Percentiles rank a stretch among this genome's conserved stretches.
Conservation (phyloP, 2,888 invertebrate species). For the Trichogramma dendrolimi region DNA sequence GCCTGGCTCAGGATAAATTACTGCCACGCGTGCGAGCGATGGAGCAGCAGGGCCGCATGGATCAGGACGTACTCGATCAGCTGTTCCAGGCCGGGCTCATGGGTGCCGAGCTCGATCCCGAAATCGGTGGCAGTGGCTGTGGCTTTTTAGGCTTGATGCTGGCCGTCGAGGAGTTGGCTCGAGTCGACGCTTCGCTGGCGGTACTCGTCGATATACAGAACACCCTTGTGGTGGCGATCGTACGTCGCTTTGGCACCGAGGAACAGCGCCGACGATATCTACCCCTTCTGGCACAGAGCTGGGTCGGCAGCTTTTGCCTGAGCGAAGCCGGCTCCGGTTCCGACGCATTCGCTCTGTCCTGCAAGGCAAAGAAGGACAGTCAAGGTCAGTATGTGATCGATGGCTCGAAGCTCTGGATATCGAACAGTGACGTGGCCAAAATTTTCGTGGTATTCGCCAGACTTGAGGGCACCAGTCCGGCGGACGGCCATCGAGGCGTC, state of each 20-base stretch:
- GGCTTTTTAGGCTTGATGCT: slow-evolving; percentile 88
- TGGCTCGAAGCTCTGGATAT: slow-evolving; percentile 99
- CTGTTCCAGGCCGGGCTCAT: slow-evolving; percentile 93
- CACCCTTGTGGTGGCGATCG: slow-evolving; percentile 81
- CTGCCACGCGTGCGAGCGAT: slow-evolving; percentile 84
- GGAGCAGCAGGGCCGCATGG: slow-evolving; percentile 82
- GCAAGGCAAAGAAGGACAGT: slow-evolving; percentile 84
- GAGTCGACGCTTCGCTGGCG: slow-evolving; percentile 85
- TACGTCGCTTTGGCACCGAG: slow-evolving; percentile 66
- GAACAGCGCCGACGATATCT: slow-evolving; percentile 90
- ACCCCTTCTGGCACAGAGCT: slow-evolving; percentile 75
- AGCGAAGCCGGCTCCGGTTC: slow-evolving; percentile 89
- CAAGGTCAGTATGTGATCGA: slow-evolving; percentile 75
- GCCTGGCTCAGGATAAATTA: slow-evolving; percentile 80
- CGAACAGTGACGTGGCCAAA: slow-evolving; percentile 89
- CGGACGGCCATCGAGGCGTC: slow-evolving; percentile 88
- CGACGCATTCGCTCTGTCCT: slow-evolving; percentile 93
- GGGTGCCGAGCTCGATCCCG: slow-evolving; percentile 83
- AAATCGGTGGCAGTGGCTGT: slow-evolving; percentile 84
- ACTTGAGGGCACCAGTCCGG: slow-evolving; percentile 71
- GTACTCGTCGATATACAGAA: slow-evolving; percentile 92
- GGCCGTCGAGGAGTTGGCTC: slow-evolving; percentile 87
- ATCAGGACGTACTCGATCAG: slow-evolving; percentile 69
- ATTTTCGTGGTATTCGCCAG: slow-evolving; percentile 86
- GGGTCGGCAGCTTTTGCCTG: slow-evolving; percentile 88